Evolutionary conservation across 2,888 invertebrate genomes (phyloP), one percentile per base, ranked within the genome.

Genomic region (Xylota sylvarum): DNA sequence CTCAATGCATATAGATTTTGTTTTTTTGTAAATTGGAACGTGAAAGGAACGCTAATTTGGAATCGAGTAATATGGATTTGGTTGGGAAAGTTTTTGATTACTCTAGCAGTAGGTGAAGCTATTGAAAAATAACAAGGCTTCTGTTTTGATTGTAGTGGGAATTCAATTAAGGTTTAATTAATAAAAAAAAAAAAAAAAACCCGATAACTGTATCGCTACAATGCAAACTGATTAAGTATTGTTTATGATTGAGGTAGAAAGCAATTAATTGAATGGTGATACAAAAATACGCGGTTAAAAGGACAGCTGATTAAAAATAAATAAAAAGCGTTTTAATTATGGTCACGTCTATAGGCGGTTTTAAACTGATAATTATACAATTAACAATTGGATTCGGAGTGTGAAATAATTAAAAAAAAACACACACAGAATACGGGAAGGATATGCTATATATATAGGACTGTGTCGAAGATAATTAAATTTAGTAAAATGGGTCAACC

Each of bases 161-260:
- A 52, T 62, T 74, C 55, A 81, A 81, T 81, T 76, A 69, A 46
- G 60, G 14, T 55, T 76, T 62, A 81, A 76, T 81, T 81, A 76
- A 69, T 76, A 76, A 76, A 69, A 17, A 35, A 32, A 10, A 40
- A 27, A n/a, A n/a, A n/a, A n/a, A n/a, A n/a, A n/a, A n/a, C n/a
- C n/a, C 35, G 17, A 40, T 19, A 50, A 37, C 12, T 37, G 32
- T 52, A 69, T 1, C 10, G 7, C 27, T 6, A 17, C 10, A n/a
- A n/a, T 65, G 23, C 1, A 9, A 37, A 32, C 43, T 3, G 19
- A 35, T 74, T 55, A 32, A 35, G 10, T 70, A 52, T 74, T 55
- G 5, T 56, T 64, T 67, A 19, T 48, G 56, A 40, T 37, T 72
- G 40, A 50, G 64, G 23, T 65, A 55, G 9, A 43, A 32, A 37